Evolutionary conservation across 2,797 vertebrate genomes (phyloP).

Genomic region (Scomberomorus guttatus): DNA sequence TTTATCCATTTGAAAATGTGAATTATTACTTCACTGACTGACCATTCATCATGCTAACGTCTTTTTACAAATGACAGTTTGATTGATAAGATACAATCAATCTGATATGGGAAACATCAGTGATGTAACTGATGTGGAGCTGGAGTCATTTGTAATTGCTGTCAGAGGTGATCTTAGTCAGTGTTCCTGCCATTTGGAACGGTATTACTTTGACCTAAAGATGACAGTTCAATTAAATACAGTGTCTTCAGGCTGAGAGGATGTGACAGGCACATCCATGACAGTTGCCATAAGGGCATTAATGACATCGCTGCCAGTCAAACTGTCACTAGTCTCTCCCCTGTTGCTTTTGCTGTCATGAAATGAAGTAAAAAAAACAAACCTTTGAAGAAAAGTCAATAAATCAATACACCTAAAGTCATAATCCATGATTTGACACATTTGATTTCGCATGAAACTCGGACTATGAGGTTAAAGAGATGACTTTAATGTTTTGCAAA

Average conservation of each 20-base stretch:
- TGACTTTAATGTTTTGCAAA: not conserved
- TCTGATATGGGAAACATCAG: slow-evolving; percentile 33
- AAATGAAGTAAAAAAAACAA: slow-evolving; percentile 42
- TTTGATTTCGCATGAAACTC: not conserved
- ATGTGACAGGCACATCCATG: slow-evolving; percentile 59
- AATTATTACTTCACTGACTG: slow-evolving; percentile 53
- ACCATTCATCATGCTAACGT: slow-evolving; percentile 58
- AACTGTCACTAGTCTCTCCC: slow-evolving; percentile 51
- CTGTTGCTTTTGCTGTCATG: slow-evolving; percentile 36
- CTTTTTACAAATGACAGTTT: slow-evolving; percentile 49
- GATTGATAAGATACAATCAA: slow-evolving; percentile 68
- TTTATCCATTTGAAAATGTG: slow-evolving; percentile 44
- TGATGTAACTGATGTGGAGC: slow-evolving; percentile 43
- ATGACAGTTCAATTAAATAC: slow-evolving; percentile 81
- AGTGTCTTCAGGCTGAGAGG: slow-evolving; percentile 65
- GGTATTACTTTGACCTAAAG: slow-evolving; percentile 69
- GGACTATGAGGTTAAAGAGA: not conserved
- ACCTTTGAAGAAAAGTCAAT: slow-evolving; percentile 60
- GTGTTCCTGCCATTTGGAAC: slow-evolving; percentile 53
- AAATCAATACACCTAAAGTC: slow-evolving; percentile 63
- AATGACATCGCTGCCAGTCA: slow-evolving; percentile 70
- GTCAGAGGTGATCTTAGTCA: slow-evolving; percentile 72
- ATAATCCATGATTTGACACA: slow-evolving; percentile 17
- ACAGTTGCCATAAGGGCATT: slow-evolving; percentile 64
- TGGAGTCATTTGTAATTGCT: slow-evolving; percentile 75